Conservation (phyloP, 2,113 vertebrate species). For the Castor canadensis region DNA sequence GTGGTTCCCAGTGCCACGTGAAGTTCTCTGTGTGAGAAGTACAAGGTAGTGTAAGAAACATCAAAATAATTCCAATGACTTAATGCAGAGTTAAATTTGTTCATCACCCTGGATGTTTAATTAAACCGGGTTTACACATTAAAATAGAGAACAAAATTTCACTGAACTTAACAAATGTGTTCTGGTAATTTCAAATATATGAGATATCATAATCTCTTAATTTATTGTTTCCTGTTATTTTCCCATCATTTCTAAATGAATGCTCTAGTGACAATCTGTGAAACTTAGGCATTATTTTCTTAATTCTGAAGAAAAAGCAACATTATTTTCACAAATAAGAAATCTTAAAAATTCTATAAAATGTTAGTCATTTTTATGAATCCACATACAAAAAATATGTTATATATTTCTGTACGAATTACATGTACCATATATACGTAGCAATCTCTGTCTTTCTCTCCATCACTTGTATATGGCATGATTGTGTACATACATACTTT, state of each 20-base stretch:
- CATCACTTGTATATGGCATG: background rate
- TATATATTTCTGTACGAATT: background rate
- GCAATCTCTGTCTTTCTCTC: background rate
- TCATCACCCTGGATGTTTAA: background rate
- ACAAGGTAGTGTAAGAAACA: background rate
- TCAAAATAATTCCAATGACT: background rate
- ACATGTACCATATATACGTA: background rate
- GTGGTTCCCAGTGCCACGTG: background rate
- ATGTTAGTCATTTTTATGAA: background rate
- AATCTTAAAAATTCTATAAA: background rate
- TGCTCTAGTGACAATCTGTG: background rate
- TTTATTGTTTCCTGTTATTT: background rate
- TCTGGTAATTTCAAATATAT: background rate
- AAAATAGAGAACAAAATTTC: background rate
- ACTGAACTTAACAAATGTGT: background rate
- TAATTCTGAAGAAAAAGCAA: background rate
- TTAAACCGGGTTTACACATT: background rate
- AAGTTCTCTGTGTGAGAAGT: background rate
- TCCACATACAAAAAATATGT: background rate
- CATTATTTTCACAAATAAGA: background rate
- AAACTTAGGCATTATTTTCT: background rate
- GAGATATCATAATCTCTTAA: background rate
- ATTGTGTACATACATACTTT: background rate
- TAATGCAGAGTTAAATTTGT: background rate
- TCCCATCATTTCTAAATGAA: background rate